phyloP scores from a whole-genome alignment of 2,888 invertebrate genomes.

The Rhamnusium bicolor region DNA sequence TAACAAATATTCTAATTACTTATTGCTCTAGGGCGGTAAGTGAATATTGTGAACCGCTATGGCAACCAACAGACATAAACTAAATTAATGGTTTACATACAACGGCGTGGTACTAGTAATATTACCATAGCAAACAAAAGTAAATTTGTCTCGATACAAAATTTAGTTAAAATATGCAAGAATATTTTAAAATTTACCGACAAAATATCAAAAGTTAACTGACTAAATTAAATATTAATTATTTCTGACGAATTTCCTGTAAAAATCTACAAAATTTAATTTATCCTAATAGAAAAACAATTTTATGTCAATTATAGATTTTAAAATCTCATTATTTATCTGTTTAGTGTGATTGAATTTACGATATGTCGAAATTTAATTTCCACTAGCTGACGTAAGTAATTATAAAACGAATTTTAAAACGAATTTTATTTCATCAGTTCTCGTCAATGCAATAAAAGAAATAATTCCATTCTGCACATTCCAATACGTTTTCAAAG shows the following conservation, averaged over 20 bases:
- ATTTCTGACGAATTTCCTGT: neutral
- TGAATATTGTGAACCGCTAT: too few relatives aligned
- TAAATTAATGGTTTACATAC: too few relatives aligned
- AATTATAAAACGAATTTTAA: constrained; percentile 2
- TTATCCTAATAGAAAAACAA: neutral
- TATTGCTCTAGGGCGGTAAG: too few relatives aligned
- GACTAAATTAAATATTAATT: neutral
- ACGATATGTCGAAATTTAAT: constrained; percentile 24
- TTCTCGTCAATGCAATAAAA: neutral
- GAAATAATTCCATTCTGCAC: neutral
- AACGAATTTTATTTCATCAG: neutral
- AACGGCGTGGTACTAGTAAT: too few relatives aligned
- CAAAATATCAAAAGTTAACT: neutral
- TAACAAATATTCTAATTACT: too few relatives aligned
- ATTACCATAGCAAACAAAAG: too few relatives aligned
- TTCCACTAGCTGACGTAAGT: constrained; percentile 1
- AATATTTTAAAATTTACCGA: too few relatives aligned
- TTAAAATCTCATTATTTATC: neutral
- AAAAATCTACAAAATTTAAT: neutral
- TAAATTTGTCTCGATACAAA: too few relatives aligned
- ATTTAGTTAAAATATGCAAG: too few relatives aligned
- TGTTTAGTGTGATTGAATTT: constrained; percentile 1
- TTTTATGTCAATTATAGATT: neutral
- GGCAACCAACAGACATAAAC: too few relatives aligned
- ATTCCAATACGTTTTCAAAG: neutral